Evolutionary conservation across 2,888 invertebrate species (phyloP).

Genomic region (Exocentrus adspersus): DNA sequence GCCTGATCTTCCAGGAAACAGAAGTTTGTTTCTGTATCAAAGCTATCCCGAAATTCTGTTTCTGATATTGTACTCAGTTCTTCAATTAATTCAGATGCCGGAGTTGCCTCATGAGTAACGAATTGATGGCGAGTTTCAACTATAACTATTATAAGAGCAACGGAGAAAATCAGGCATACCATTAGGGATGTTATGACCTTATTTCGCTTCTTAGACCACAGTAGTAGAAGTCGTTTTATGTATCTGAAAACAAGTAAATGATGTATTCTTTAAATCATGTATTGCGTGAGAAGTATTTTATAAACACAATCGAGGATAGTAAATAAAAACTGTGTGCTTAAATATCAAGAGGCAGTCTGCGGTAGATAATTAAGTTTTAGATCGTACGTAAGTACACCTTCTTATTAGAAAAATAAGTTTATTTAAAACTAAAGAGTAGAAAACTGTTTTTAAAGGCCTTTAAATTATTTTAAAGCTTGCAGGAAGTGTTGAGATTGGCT

Average conservation of each 20-base stretch:
- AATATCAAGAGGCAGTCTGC: no score
- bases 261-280: no score
- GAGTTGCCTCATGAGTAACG: neutral
- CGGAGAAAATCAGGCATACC: neutral
- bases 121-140: neutral
- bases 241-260: neutral
- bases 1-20: neutral
- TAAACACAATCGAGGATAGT: no score
- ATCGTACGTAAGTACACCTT: no score
- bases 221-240: neutral
- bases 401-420: no score
- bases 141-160: neutral
- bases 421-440: no score
- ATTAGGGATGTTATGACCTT: neutral
- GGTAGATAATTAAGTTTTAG: no score
- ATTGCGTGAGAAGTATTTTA: no score
- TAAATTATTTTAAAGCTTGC: no score
- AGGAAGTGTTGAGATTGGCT: no score
- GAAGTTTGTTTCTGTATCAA: neutral
- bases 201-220: slow-evolving; percentile 11
- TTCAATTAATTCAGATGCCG: neutral
- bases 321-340: no score
- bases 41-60: neutral
- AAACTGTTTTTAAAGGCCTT: no score
- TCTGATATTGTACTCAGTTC: neutral